phyloP scores from a whole-genome alignment of 2,113 vertebrate species.

The Hydrolagus affinis region DNA sequence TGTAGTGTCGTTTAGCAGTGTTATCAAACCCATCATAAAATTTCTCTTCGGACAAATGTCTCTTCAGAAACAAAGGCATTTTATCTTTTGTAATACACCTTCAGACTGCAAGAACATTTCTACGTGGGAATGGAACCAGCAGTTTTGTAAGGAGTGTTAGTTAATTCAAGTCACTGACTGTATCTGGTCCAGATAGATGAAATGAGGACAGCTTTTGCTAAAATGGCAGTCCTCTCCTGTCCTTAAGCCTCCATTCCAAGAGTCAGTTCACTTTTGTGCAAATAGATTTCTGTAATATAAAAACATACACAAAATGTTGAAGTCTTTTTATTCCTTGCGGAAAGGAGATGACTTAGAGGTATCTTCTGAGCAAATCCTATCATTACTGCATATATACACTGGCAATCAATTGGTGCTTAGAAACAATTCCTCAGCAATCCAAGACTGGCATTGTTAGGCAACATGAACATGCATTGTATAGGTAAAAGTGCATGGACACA shows the following conservation, averaged over 20 bases:
- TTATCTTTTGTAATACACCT: neutral
- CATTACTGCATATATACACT: neutral
- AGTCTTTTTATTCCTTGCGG: neutral
- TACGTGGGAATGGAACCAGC: neutral
- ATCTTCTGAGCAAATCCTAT: neutral
- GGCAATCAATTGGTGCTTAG: neutral
- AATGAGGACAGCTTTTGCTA: neutral
- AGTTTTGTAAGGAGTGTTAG: neutral
- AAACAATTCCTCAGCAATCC: too few relatives aligned
- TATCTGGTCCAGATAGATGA: neutral
- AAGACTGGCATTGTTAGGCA: too few relatives aligned
- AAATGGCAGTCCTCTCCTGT: neutral
- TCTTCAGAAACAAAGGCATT: conserved; percentile 33
- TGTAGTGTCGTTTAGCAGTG: conserved; percentile 17
- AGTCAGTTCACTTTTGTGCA: neutral
- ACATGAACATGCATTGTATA: too few relatives aligned
- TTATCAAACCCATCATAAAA: conserved; percentile 36
- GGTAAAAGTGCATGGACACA: too few relatives aligned
- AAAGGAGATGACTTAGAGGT: neutral
- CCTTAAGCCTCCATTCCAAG: neutral
- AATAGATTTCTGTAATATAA: neutral
- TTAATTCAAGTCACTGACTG: neutral
- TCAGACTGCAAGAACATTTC: neutral
- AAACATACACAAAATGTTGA: neutral
- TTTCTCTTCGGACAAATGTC: conserved; percentile 35